Base-by-base conservation (phyloP, 2,797 vertebrate species). In the Gobionotothen gibberifrons region DNA sequence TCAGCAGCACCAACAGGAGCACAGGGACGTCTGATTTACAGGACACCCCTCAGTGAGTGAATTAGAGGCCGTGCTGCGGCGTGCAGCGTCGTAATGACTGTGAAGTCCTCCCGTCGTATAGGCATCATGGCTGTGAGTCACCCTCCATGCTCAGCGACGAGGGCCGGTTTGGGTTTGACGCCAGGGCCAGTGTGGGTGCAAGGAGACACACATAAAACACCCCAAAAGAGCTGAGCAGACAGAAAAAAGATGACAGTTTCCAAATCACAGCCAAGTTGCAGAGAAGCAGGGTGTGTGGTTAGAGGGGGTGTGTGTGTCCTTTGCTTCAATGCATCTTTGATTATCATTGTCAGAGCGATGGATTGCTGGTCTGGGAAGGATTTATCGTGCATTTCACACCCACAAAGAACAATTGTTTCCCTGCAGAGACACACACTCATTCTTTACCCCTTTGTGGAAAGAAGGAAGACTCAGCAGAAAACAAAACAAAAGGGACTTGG, bases 21-120 rank as follows among this genome's bases (percentile, higher is more conserved):
- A n/a, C 60, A 3, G 69, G 70, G 74, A 61, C 14, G 0, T 36
- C 58, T 86, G 86, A 93, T 90, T 88, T 90, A 89, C 86, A 74
- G 75, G 79, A 84, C 74, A 72, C 65, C 81, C 74, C 79, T 83
- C 69, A 61, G 61, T 59, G 72, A 82, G 76, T 80, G 84, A 92
- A 79, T 91, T 80, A 91, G 81, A 62, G 52, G 69, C 74, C 39
- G 48, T 46, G 68, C 58, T 66, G 71, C 46, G 47, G 80, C 32
- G 52, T 72, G 56, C 51, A 54, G 76, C 26, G 72, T 40, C 12
- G 36, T 79, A 77, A 88, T 82, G 76, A 40, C 57, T 29, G 76
- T 12, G 49, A 74, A 74, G 81, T 78, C 63, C 71, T 87, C 68
- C 72, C 51, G 14, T 81, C 11, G 7, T 49, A 68, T 73, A 61